Conservation (phyloP, 2,113 vertebrate species). For the Acinonyx jubatus region DNA sequence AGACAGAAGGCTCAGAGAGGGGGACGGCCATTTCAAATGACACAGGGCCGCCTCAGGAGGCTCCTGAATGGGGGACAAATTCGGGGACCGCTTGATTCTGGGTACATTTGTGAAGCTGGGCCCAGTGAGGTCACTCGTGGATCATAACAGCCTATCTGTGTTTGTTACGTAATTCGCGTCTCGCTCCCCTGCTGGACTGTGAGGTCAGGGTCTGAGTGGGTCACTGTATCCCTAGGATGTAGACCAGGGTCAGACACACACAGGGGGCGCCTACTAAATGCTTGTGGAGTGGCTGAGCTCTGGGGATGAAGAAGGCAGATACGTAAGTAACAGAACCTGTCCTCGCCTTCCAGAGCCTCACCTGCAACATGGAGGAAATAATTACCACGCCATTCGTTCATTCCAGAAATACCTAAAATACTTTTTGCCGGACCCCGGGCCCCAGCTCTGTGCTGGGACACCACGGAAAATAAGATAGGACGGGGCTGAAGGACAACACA, state of each 20-base stretch:
- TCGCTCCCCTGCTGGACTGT: not conserved
- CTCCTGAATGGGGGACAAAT: not conserved
- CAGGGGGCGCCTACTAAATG: not conserved
- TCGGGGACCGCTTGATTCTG: not conserved
- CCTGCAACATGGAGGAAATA: not conserved
- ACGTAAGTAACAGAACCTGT: accelerated
- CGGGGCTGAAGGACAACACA: not conserved
- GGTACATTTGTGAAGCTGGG: not conserved
- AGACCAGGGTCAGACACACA: not conserved
- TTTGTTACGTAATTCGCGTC: not conserved
- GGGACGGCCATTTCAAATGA: not conserved
- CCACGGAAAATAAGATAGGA: not conserved
- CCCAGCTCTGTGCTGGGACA: not conserved
- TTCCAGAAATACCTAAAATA: not conserved
- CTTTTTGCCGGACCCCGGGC: not conserved
- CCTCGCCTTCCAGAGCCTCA: not conserved
- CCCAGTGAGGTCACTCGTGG: accelerated
- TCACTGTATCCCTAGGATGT: not conserved
- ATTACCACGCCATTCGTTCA: not conserved
- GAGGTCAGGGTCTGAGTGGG: not conserved
- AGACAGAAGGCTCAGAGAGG: not conserved
- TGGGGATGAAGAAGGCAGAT: not conserved
- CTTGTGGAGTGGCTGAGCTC: not conserved
- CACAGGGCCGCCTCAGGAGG: not conserved
- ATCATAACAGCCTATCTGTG: not conserved